phyloP scores from a whole-genome alignment of 1,140 invertebrate species.

The Saccostrea cuccullata region DNA sequence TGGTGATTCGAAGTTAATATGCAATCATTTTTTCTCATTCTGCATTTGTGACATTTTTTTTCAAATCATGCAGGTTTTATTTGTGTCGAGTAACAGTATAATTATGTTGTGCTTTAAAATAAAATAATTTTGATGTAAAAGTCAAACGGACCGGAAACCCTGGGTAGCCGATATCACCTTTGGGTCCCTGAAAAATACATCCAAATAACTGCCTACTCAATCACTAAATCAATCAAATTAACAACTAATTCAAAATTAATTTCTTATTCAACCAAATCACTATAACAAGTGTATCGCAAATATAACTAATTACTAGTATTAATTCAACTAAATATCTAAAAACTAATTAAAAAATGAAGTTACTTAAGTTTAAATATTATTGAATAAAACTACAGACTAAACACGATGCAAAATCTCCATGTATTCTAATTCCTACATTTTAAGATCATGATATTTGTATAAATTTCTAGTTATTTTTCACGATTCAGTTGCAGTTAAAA shows the following conservation, averaged over 20 bases:
- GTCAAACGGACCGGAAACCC: conserved; percentile 58
- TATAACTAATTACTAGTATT: not conserved
- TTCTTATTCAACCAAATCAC: too few relatives aligned
- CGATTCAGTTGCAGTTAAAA: too few relatives aligned
- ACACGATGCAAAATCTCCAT: too few relatives aligned
- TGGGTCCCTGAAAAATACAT: conserved; percentile 56
- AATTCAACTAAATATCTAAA: not conserved
- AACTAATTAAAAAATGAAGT: too few relatives aligned
- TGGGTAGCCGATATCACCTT: conserved; percentile 55
- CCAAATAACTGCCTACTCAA: not conserved
- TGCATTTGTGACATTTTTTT: not conserved
- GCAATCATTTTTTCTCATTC: not conserved
- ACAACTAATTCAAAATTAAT: too few relatives aligned
- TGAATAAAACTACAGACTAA: too few relatives aligned
- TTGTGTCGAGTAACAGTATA: not conserved
- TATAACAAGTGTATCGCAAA: too few relatives aligned
- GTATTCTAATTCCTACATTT: too few relatives aligned
- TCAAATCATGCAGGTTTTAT: not conserved
- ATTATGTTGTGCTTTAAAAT: not conserved
- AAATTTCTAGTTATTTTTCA: too few relatives aligned
- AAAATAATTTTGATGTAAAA: conserved; percentile 8
- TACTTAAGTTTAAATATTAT: too few relatives aligned
- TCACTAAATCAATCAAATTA: too few relatives aligned
- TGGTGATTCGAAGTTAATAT: not conserved
- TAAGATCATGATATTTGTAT: too few relatives aligned